Evolutionary conservation across 2,113 vertebrate species (phyloP).

Genomic region (Cacatua alba): DNA sequence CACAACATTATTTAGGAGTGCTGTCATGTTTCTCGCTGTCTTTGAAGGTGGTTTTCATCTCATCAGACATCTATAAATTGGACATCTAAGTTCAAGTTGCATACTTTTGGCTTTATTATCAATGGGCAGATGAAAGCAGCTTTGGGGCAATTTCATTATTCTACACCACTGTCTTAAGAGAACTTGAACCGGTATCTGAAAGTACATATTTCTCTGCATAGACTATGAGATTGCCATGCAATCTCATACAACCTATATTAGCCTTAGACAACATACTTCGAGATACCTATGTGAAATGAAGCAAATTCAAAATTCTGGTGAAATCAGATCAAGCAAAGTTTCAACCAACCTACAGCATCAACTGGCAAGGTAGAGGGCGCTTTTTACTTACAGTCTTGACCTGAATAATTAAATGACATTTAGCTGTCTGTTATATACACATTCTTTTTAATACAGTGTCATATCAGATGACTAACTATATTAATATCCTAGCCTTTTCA

Average conservation of each 20-base stretch:
- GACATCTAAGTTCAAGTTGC: neutral
- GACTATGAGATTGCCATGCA: neutral
- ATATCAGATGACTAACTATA: neutral
- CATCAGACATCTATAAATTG: neutral
- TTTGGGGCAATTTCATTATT: neutral
- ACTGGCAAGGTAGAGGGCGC: neutral
- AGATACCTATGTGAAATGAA: neutral
- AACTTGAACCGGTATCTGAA: neutral
- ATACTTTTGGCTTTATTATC: neutral
- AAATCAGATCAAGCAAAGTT: neutral
- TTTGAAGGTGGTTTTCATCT: neutral
- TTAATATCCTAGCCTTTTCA: neutral
- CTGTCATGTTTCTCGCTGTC: neutral
- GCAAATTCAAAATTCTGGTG: neutral
- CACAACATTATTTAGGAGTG: neutral
- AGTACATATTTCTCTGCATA: neutral
- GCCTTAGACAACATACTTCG: neutral
- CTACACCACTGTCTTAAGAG: neutral
- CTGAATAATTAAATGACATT: neutral
- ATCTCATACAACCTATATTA: neutral
- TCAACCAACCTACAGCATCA: neutral
- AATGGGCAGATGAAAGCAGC: neutral
- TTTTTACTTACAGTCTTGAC: neutral
- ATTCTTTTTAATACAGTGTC: neutral
- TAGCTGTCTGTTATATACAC: neutral